phyloP scores from a whole-genome alignment of 2,797 vertebrate species.

The Heteromormyrus szaboi region DNA sequence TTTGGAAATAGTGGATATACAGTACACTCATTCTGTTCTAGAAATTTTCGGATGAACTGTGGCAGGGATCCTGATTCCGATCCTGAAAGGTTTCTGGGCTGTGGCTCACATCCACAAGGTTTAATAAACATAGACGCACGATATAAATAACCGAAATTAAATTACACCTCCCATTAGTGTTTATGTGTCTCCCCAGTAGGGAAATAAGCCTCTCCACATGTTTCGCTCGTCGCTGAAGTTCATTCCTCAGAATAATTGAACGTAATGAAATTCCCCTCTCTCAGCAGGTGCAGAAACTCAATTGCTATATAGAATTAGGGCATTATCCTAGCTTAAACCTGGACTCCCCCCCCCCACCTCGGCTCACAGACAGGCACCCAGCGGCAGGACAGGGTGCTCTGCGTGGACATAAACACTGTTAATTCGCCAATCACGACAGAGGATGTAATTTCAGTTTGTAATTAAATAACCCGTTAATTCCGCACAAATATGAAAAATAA shows the following conservation, averaged over 20 bases:
- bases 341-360: not conserved
- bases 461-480: not conserved
- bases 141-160: conserved; percentile 51
- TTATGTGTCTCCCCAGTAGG: conserved; percentile 24
- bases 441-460: not conserved
- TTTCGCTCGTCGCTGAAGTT: conserved; percentile 40
- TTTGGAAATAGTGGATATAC: not conserved
- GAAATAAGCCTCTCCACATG: conserved; percentile 40
- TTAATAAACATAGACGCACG: conserved; percentile 46
- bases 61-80: not conserved
- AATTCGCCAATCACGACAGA: conserved; percentile 1
- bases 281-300: conserved; percentile 40
- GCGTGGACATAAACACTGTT: not conserved
- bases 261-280: conserved; percentile 57
- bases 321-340: not conserved
- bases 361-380: not conserved
- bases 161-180: conserved; percentile 50
- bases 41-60: not conserved
- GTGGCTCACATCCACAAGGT: conserved; percentile 23
- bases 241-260: conserved; percentile 54
- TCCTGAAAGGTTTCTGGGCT: not conserved
- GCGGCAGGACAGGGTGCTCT: not conserved
- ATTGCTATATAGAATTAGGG: conserved; percentile 24
- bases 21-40: not conserved
- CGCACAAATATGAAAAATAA: not conserved